A percentile compares a stretch with the other conserved stretches of the same genome.
These are phyloP conservation scores for Trichonephila clavata DNA, from an alignment of 1,140 invertebrate genomes.

Conservation along the genomic window DNA sequence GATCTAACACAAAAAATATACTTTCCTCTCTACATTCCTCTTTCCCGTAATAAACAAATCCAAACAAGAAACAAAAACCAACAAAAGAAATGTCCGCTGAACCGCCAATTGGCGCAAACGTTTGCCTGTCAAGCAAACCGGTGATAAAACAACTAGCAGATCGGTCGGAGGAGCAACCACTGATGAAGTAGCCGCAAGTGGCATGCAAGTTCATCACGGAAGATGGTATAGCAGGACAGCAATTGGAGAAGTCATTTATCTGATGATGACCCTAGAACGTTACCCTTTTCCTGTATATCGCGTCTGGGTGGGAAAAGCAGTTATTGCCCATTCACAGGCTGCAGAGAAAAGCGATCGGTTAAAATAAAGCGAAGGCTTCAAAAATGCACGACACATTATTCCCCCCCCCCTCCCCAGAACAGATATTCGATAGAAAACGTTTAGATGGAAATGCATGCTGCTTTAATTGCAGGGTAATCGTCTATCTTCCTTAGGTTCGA, in stretches of 20 bases:
- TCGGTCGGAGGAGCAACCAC: constrained; percentile 29
- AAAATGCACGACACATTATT: neutral
- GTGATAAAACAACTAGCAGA: constrained; percentile 51
- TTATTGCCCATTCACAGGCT: constrained; percentile 61
- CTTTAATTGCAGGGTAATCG: constrained; percentile 26
- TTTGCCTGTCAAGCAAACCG: neutral
- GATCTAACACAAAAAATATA: too few relatives aligned
- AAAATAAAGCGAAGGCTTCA: constrained; percentile 10
- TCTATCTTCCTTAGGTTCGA: neutral
- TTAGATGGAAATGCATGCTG: neutral
- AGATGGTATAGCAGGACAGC: constrained; percentile 8
- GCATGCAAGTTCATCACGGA: constrained; percentile 36
- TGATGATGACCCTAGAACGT: constrained; percentile 49
- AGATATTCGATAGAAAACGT: neutral
- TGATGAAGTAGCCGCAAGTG: constrained; percentile 8
- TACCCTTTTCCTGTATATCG: constrained; percentile 49
- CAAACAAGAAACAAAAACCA: neutral
- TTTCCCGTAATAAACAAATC: too few relatives aligned
- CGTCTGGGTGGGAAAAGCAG: constrained; percentile 55
- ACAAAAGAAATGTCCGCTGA: neutral
- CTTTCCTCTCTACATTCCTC: too few relatives aligned
- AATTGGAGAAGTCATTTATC: constrained; percentile 50
- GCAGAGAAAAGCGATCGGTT: neutral
- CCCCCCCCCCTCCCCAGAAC: too few relatives aligned
- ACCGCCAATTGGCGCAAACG: neutral